A percentile compares a stretch with the other conserved stretches of the same genome.
phyloP scores from a whole-genome alignment of 2,888 invertebrate species.

The Melikaiella ostensackeni region DNA sequence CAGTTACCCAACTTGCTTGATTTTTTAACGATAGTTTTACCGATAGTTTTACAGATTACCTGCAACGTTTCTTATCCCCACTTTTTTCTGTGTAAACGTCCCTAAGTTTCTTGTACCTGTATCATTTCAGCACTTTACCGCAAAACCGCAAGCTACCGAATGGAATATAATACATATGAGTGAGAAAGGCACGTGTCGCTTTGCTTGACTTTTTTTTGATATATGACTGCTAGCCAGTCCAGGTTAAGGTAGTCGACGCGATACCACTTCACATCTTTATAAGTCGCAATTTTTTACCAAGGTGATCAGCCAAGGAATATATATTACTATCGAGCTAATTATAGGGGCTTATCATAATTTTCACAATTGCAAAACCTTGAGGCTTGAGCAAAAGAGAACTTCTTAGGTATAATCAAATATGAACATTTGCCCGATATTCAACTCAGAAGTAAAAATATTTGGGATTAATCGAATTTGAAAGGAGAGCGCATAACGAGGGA shows the following conservation, averaged over 20 bases:
- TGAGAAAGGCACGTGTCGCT: slow-evolving; percentile 36
- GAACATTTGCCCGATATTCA: not conserved
- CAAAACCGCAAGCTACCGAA: slow-evolving; percentile 35
- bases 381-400: not conserved
- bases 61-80: too few species aligned
- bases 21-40: too few species aligned
- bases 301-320: slow-evolving; percentile 12
- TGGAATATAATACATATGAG: slow-evolving; percentile 33
- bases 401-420: not conserved
- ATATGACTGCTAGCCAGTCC: slow-evolving; percentile 7
- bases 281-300: slow-evolving; percentile 20
- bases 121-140: slow-evolving; percentile 17
- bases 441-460: not conserved
- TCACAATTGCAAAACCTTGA: not conserved
- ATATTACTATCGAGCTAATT: slow-evolving; percentile 28
- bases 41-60: too few species aligned
- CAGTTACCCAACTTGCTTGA: too few species aligned
- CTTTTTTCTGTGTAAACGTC: too few species aligned
- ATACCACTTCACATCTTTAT: slow-evolving; percentile 24
- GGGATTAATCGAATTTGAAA: not conserved
- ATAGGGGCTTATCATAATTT: slow-evolving; percentile 22
- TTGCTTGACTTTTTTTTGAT: not conserved
- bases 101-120: slow-evolving; percentile 13
- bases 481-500: too few species aligned
- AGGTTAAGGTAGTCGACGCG: slow-evolving; percentile 28